Evolutionary conservation across 2,888 invertebrate species (phyloP).

Genomic region (Ophion ellenae): DNA sequence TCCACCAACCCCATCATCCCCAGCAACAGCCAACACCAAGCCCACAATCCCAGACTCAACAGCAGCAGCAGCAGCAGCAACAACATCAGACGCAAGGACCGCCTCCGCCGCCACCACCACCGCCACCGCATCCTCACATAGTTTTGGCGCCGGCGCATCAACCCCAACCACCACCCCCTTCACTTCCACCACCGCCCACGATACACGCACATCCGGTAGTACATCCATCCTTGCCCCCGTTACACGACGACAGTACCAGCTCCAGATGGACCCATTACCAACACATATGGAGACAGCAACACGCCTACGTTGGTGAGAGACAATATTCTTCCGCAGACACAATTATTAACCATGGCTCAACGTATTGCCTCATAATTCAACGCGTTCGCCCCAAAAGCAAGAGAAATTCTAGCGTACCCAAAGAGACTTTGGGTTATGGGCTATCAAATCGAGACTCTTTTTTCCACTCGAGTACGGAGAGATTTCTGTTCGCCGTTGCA

Average conservation of each 20-base stretch:
- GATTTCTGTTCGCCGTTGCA: too few relatives aligned
- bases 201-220: constrained; percentile 87
- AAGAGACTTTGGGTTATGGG: too few relatives aligned
- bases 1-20: constrained; percentile 81
- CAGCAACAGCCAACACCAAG: constrained; percentile 78
- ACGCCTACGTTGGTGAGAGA: constrained; percentile 90
- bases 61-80: constrained; percentile 71
- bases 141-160: constrained; percentile 81
- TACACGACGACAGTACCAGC: constrained; percentile 86
- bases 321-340: neutral
- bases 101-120: constrained; percentile 66
- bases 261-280: constrained; percentile 90
- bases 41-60: constrained; percentile 73
- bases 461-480: too few relatives aligned
- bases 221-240: constrained; percentile 87
- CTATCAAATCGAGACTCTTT: too few relatives aligned
- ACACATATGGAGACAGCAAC: constrained; percentile 91
- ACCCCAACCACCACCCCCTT: constrained; percentile 76
- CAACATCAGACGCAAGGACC: constrained; percentile 51
- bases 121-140: constrained; percentile 79
- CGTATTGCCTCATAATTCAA: too few relatives aligned
- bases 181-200: constrained; percentile 86
- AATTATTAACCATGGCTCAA: too few relatives aligned
- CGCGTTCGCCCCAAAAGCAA: too few relatives aligned
- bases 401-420: too few relatives aligned